phyloP scores from a whole-genome alignment of 2,888 invertebrate species.

The Drosophila eohydei region DNA sequence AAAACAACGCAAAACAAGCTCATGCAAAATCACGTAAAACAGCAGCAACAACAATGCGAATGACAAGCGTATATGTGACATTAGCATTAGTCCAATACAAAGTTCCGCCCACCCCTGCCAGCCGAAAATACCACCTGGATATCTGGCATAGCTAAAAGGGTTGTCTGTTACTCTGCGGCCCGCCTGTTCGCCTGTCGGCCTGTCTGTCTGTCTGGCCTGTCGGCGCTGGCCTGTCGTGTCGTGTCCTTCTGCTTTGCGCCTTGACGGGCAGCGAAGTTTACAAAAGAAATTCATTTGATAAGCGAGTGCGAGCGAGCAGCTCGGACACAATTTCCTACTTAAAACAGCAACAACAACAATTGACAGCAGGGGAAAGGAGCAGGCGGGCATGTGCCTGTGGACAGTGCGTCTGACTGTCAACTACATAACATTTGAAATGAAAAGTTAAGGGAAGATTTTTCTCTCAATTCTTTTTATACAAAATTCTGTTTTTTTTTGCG shows the following conservation, averaged over 20 bases:
- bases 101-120: not conserved
- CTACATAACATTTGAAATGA: conserved; percentile 73
- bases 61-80: conserved; percentile 65
- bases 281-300: conserved; percentile 78
- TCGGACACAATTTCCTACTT: conserved; percentile 80
- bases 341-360: conserved; percentile 60
- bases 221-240: conserved; percentile 16
- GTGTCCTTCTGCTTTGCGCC: conserved; percentile 39
- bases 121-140: not conserved
- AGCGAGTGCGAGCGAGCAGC: conserved; percentile 48
- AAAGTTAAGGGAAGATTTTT: conserved; percentile 76
- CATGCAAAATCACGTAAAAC: conserved; percentile 71
- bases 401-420: conserved; percentile 69
- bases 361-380: conserved; percentile 41
- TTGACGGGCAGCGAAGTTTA: conserved; percentile 62
- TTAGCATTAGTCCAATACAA: conserved; percentile 57
- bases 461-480: conserved; percentile 31
- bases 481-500: conserved; percentile 19
- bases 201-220: conserved; percentile 5
- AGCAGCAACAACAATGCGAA: conserved; percentile 29
- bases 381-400: conserved; percentile 12
- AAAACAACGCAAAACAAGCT: conserved; percentile 15
- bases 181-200: conserved; percentile 24
- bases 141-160: conserved; percentile 59
- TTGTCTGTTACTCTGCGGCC: conserved; percentile 64